Evolutionary conservation across 2,113 vertebrate genomes (phyloP), one percentile per base, ranked within the genome.

Genomic region (Dermatemys mawii): DNA sequence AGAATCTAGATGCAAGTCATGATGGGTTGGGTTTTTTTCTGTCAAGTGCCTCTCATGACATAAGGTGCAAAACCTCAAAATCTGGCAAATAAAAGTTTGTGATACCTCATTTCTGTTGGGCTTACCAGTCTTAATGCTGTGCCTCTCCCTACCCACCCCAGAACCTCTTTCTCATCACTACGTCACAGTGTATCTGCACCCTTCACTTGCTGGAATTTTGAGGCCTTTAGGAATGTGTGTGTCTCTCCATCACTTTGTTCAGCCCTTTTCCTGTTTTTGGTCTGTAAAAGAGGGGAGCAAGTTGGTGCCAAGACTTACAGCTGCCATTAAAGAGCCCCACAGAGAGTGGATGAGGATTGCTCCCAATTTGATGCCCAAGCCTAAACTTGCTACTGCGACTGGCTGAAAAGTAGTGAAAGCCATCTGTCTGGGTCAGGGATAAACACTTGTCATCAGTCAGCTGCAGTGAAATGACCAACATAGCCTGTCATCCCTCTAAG

Each of bases 21-120:
- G 60, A 2, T 70, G 27, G 27, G 27, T 60, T 3, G 11, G 11
- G 27, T 57, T 73, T 79, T 24, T 46, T 38, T 78, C 76, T 53
- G 70, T 87, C 86, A 81, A 67, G 87, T 83, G 54, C 48, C 54
- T 92, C 29, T 53, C 27, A 32, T 73, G 50, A n/a, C 63, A 46
- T 41, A 91, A 44, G 70, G 70, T 87, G 67, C 79, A 92, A 78
- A 90, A 78, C 46, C 44, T 38, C 48, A 70, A 26, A 87, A 75
- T 53, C 48, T 83, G 54, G 29, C 87, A 87, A 87, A 78, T 92
- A 92, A 92, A 91, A 83, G 41, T 81, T 83, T 91, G 48, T 53
- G 55, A 46, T 83, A 87, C 67, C 84, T 87, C 79, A 78, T 87
- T 87, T 38, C 44, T 60, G 17, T 84, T 57, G 84, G 53, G n/a